Evolutionary conservation across 2,113 vertebrate genomes (phyloP), one percentile per base, ranked within the genome.

Genomic region (Calyptomena viridis): DNA sequence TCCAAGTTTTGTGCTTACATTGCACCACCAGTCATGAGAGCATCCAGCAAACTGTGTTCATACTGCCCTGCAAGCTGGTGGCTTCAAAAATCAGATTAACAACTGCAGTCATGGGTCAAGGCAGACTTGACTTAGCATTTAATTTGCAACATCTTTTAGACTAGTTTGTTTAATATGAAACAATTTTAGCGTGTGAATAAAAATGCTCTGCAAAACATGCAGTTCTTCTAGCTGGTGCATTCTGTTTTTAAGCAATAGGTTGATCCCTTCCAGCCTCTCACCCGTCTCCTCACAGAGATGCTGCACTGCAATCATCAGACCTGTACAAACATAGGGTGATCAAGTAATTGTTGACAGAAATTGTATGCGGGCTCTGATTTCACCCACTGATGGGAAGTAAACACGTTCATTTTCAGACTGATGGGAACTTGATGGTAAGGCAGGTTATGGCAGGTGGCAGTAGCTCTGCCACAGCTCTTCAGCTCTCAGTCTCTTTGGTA

Each of bases 1-100:
- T 96, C 93, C 78, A 91, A 82, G 59, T 46, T 59, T 47, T 84
- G 52, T 92, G 94, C 94, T 96, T 96, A 87, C 90, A 79, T 93
- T 92, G 83, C 88, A 90, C 93, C 95, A 78, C 69, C 69, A 80
- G 84, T 86, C 90, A 59, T 94, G 86, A 92, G 16, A 87, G 78
- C 93, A 93, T 69, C 84, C 93, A 92, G 84, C 86, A 92, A 84
- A 94, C 50, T 79, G 89, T 40, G 60, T 58, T 90, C 64, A 1
- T 81, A 24, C 63, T 84, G 93, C 76, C 94, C 88, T 12, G 93
- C 80, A 92, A 75, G 90, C 88, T 78, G 88, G 92, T 72, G 83
- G 47, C 93, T 90, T 82, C 73, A 84, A 78, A 96, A 96, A 77
- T 80, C 75, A 80, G 63, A 89, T 37, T 69, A 86, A 83, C 78